Base-by-base conservation (phyloP, 1,140 invertebrate species). In the Mamestra configurata region DNA sequence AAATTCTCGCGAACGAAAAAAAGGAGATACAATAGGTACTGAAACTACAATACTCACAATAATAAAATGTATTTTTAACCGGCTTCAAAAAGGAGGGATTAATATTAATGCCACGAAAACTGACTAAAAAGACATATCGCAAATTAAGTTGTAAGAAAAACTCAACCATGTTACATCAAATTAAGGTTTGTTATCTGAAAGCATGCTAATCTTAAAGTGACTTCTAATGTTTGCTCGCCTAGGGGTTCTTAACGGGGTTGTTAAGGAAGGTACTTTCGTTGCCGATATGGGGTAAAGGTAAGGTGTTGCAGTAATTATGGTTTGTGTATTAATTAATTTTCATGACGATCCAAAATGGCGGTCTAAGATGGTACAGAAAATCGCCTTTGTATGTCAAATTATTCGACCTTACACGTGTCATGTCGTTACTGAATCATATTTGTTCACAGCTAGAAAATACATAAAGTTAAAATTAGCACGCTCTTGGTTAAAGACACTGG, bases 321-420 rank as follows among this genome's bases (percentile, higher is more conserved):
- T 7, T 64, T 64, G 59, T 64, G n/a, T 64, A 66, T 20, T 59
- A 59, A 59, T 59, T 59, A 43, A 43, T 66, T 40, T 22, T 40
- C 18, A 66, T 11, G 18, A 40, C 27, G n/a, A 18, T 64, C 15
- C 11, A 59, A 59, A 59, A 24, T 15, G 13, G 24, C 55, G 55
- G 18, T 1, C 27, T 37, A 18, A 8, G 6, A 35, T 18, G 15
- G 10, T 13, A 11, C 22, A 57, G 53, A 57, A 57, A 15, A 57
- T 57, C 10, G 2, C 6, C 4, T n/a, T n/a, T n/a, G 15, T 49
- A 49, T 0, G 15, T 49, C 15, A 49, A n/a, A 49, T 49, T 49
- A 49, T 49, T 49, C 15, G 43, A 49, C 15, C 43, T 49, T 15
- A n/a, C 4, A 40, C 15, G 15, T n/a, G 43, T 49, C 13, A 43